Evolutionary conservation across 2,888 invertebrate species (phyloP), one percentile per base, ranked within the genome.

Genomic region (Spodoptera littoralis): DNA sequence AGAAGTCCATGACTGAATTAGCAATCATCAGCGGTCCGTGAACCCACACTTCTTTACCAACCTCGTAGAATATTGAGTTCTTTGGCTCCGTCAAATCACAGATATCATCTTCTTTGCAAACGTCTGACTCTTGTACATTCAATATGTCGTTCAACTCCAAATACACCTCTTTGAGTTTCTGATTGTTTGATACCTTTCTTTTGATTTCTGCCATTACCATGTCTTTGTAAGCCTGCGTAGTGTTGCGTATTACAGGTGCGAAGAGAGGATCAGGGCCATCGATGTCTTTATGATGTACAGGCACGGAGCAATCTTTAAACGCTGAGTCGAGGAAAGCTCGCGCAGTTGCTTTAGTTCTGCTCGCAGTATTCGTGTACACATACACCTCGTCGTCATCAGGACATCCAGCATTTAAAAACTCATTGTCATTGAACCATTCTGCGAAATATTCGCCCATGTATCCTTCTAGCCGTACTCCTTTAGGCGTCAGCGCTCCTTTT

Each of bases 391-490:
- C 60, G 12, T 65, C 51, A 51, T 30, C 24, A 3, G 78, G 76
- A 24, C 78, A 78, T 0, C 47, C 58, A 49, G 63, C 49, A 13
- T n/a, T 1, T 4, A 77, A 27, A 48, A 78, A 60, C 5, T 60
- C 11, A 57, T 71, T 64, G 3, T 51, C 53, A 43, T 67, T 49
- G 2, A 78, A 73, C 77, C 76, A 77, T 30, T 73, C 24, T 22
- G 52, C 36, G 42, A 78, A 73, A 47, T 76, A 78, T 62, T 69
- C 65, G 0, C 76, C 78, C 65, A 78, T 71, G 13, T 65, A 64
- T 11, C 70, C 60, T 60, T 77, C 77, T 6, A 68, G 0, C 18
- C 18, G 36, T 11, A 55, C 58, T 44, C 78, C 78, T 56, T 59
- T 70, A 5, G 42, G 43, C 4, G 78, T 77, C 45, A 78, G 53